phyloP scores from a whole-genome alignment of 2,888 invertebrate genomes.

The Eupeodes luniger region DNA sequence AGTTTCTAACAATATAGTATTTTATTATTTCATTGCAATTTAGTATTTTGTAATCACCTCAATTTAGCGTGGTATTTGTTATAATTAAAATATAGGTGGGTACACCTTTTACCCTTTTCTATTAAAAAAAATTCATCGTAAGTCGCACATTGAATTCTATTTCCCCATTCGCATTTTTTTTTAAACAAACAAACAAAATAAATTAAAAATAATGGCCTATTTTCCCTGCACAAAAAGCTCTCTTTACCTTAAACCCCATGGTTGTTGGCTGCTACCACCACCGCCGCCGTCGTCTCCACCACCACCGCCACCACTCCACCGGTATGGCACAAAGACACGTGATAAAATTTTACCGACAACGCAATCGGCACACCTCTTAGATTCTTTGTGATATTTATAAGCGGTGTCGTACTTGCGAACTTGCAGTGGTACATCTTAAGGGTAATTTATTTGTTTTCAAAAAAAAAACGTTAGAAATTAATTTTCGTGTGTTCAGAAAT shows the following conservation, averaged over 20 bases:
- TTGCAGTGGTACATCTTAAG: not conserved
- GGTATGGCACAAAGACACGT: constrained; percentile 52
- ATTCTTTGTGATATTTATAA: constrained; percentile 32
- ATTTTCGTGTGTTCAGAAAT: too few relatives aligned
- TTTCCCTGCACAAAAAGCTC: constrained; percentile 50
- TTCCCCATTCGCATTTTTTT: constrained; percentile 31
- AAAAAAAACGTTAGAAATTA: not conserved
- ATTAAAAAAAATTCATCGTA: not conserved
- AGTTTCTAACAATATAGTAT: not conserved
- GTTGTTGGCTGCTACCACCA: not conserved
- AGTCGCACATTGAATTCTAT: constrained; percentile 9
- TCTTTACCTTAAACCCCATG: constrained; percentile 68
- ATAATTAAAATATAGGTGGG: not conserved
- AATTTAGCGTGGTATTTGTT: not conserved
- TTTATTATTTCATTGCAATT: not conserved
- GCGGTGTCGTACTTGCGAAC: not conserved
- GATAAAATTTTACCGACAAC: constrained; percentile 56
- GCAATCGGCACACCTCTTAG: constrained; percentile 20
- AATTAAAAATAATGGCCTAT: constrained; percentile 69
- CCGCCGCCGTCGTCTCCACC: too few relatives aligned
- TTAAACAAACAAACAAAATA: constrained; percentile 18
- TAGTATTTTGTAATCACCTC: not conserved
- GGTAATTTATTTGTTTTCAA: not conserved
- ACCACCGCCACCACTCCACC: not conserved
- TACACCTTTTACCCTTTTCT: not conserved